Evolutionary conservation across 2,888 invertebrate genomes (phyloP).

Genomic region (Catocala fraxini): DNA sequence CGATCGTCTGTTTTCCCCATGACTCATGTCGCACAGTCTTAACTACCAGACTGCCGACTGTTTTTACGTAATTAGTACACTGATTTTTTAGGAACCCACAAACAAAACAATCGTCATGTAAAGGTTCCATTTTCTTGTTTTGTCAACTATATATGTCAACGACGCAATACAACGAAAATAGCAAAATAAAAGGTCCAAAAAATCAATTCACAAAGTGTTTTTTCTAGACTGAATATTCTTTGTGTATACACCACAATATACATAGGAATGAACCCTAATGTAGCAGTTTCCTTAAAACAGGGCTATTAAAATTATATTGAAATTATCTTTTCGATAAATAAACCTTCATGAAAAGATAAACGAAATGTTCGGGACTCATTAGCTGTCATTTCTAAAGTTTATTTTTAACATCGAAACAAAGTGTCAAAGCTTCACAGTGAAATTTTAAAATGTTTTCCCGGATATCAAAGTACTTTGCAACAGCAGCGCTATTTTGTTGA

Average conservation of each 20-base stretch:
- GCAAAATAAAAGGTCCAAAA: too few relatives aligned
- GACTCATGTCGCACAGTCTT: slow-evolving; percentile 25
- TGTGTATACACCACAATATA: too few relatives aligned
- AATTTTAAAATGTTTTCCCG: slow-evolving; percentile 5
- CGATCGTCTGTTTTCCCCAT: slow-evolving; percentile 18
- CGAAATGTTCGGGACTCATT: slow-evolving; percentile 14
- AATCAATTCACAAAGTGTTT: too few relatives aligned
- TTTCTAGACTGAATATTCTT: too few relatives aligned
- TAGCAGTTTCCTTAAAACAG: too few relatives aligned
- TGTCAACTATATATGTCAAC: too few relatives aligned
- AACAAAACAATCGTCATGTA: not conserved
- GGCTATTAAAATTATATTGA: too few relatives aligned
- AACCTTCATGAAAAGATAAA: slow-evolving; percentile 8
- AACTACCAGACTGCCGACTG: not conserved
- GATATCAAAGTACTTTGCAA: slow-evolving; percentile 1
- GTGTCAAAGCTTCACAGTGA: slow-evolving; percentile 16
- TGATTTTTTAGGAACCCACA: not conserved
- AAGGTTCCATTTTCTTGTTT: too few relatives aligned
- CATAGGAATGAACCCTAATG: too few relatives aligned
- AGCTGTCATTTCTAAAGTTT: slow-evolving; percentile 14
- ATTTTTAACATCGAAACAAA: slow-evolving; percentile 16
- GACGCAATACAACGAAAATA: too few relatives aligned
- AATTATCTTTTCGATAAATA: slow-evolving; percentile 11
- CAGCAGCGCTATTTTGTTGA: not conserved
- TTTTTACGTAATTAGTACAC: slow-evolving; percentile 2